Conservation (phyloP, 2,888 invertebrate genomes). For the Marasmarcha lunaedactyla region DNA sequence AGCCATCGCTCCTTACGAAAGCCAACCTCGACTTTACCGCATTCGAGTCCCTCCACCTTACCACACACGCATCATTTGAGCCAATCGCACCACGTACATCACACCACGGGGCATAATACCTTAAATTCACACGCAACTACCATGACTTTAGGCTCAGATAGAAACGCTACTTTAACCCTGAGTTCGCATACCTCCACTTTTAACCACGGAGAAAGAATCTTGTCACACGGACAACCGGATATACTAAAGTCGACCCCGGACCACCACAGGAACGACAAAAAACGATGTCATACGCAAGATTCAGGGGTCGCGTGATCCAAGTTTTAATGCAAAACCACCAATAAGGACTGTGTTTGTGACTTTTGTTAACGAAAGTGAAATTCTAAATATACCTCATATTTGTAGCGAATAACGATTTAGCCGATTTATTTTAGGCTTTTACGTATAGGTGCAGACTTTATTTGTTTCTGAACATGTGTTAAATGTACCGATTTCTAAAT, state of each 20-base stretch:
- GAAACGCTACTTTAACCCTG: constrained; percentile 39
- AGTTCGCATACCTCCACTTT: constrained; percentile 50
- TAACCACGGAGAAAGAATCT: constrained; percentile 32
- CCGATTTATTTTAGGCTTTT: constrained; percentile 27
- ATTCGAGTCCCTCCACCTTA: constrained; percentile 53
- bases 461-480: too few relatives aligned
- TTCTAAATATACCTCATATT: constrained; percentile 58
- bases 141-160: constrained; percentile 47
- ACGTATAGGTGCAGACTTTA: too few relatives aligned
- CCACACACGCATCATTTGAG: constrained; percentile 36
- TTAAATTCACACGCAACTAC: constrained; percentile 70
- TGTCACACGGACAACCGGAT: constrained; percentile 78
- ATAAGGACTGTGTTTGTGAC: not conserved
- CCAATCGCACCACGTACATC: constrained; percentile 35
- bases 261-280: constrained; percentile 71
- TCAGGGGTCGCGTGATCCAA: constrained; percentile 53
- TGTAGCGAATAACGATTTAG: constrained; percentile 37
- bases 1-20: constrained; percentile 73
- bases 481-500: too few relatives aligned
- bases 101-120: constrained; percentile 67
- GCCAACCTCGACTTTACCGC: constrained; percentile 42
- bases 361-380: constrained; percentile 18
- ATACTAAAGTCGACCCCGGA: constrained; percentile 89
- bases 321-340: not conserved
- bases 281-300: constrained; percentile 47